A percentile compares a stretch with the other conserved stretches of the same genome.
Conservation (phyloP, 1,140 invertebrate genomes). For the Calliopsis andreniformis region DNA sequence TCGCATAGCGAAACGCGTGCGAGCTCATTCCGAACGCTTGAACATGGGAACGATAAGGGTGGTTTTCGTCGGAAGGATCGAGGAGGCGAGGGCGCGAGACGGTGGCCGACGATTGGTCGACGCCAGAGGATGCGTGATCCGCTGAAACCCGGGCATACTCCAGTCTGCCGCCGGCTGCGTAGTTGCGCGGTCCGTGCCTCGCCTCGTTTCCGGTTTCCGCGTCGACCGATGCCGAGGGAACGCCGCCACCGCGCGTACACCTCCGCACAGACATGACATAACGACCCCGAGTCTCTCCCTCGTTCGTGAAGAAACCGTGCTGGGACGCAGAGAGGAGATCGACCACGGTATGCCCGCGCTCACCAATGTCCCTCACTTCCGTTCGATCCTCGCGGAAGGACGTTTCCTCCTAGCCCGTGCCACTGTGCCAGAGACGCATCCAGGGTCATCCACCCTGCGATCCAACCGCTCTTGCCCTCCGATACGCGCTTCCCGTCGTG, state of each 20-base stretch:
- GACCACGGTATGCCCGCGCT: slow-evolving; percentile 19
- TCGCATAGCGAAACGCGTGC: too few species aligned
- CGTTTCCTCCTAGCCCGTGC: too few species aligned
- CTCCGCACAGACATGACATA: background rate
- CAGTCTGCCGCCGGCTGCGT: slow-evolving; percentile 65
- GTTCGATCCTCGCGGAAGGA: too few species aligned
- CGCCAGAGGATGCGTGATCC: slow-evolving; percentile 43
- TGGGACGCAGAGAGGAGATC: too few species aligned
- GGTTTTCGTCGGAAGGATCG: slow-evolving; percentile 17
- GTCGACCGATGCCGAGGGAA: slow-evolving; percentile 2
- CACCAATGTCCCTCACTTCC: too few species aligned
- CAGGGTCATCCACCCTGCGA: slow-evolving; percentile 33
- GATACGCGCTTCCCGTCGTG: background rate
- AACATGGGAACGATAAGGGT: too few species aligned
- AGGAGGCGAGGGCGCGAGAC: background rate
- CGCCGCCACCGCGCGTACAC: background rate
- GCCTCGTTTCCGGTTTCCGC: background rate
- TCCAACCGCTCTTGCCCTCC: slow-evolving; percentile 3
- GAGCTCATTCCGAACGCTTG: too few species aligned
- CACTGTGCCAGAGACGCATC: background rate
- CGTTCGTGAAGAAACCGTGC: too few species aligned
- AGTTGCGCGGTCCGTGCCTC: slow-evolving; percentile 16
- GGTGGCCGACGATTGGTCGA: slow-evolving; percentile 35
- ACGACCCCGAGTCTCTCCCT: background rate
- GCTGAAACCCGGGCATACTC: slow-evolving; percentile 56